Base-by-base conservation (phyloP, 2,888 invertebrate species). In the Mesorhabditis belari region DNA sequence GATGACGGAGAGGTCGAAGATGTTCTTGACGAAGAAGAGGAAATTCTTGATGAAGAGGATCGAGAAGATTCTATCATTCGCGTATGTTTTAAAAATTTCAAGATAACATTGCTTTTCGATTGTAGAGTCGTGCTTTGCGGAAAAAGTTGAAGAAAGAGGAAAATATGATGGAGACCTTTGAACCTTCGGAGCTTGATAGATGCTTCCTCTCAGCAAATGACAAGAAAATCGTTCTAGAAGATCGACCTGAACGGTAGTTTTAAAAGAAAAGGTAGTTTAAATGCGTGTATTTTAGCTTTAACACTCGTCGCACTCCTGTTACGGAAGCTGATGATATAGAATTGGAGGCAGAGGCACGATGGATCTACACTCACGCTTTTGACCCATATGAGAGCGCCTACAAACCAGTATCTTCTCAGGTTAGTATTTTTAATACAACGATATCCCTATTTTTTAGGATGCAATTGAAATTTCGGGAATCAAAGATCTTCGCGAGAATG, bases 301-400 rank as follows among this genome's bases (percentile, higher is more conserved):
- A 67, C 57, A 52, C 74, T n/a, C 70, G 80, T 9, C 63, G 65
- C 24, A 70, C 75, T 12, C 77, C 77, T 3, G 76, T 81, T 6
- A 71, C 72, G 1, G 75, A 76, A 52, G 70, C 67, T 5, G 74
- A 77, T 19, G 76, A 75, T 9, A 87, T 87, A 0, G 96, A 98
- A 81, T 81, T 96, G 49, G 90, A 92, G 58, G 89, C 91, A 59
- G 98, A 98, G 82, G 90, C 96, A 0, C 90, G 92, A 75, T 98
- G 98, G 98, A 94, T 99, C 69, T 93, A 91, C 82, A 90, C 90
- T 73, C 90, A 90, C 81, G 94, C 92, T 0, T 96, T 96, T 84
- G 56, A 59, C n/a, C 51, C n/a, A n/a, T n/a, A 60, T 4, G 28
- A 35, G 44, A 35, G n/a, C 44, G 44, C 44, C 12, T 17, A 60